Conservation (phyloP, 2,888 invertebrate genomes). For the Incurvaria masculella region DNA sequence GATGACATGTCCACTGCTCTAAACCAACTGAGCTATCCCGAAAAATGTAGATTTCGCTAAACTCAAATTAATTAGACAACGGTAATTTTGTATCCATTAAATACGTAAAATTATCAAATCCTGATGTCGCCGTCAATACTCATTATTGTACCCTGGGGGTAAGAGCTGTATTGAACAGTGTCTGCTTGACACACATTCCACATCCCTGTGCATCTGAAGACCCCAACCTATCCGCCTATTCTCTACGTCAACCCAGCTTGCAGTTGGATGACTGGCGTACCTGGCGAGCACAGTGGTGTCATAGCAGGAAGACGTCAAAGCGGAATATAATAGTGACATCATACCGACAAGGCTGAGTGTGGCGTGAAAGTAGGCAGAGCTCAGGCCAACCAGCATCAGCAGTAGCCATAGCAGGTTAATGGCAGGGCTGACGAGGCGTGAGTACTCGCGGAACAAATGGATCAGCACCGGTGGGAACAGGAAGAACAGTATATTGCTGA, state of each 20-base stretch:
- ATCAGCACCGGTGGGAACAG: conserved; percentile 74
- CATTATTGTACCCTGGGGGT: too few species aligned
- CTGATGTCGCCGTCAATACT: too few species aligned
- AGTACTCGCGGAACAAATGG: conserved; percentile 74
- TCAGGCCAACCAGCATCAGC: conserved; percentile 72
- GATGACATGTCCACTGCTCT: too few species aligned
- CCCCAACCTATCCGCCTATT: too few species aligned
- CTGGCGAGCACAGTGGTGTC: neutral
- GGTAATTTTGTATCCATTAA: too few species aligned
- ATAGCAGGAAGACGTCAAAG: neutral
- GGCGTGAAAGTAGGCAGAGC: conserved; percentile 84
- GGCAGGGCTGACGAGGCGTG: conserved; percentile 68
- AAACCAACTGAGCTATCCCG: too few species aligned
- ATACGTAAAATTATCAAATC: too few species aligned
- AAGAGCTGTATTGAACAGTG: too few species aligned
- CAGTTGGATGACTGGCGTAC: neutral
- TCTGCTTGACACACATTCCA: too few species aligned
- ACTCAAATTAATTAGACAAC: too few species aligned
- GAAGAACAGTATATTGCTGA: conserved; percentile 76
- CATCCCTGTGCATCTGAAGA: too few species aligned
- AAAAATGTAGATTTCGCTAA: too few species aligned
- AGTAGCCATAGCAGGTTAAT: conserved; percentile 82
- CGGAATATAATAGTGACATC: neutral
- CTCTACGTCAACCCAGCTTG: neutral
- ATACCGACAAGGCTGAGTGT: conserved; percentile 72